Evolutionary conservation across 1,140 invertebrate genomes (phyloP).

Genomic region (Dinoponera quadriceps): DNA sequence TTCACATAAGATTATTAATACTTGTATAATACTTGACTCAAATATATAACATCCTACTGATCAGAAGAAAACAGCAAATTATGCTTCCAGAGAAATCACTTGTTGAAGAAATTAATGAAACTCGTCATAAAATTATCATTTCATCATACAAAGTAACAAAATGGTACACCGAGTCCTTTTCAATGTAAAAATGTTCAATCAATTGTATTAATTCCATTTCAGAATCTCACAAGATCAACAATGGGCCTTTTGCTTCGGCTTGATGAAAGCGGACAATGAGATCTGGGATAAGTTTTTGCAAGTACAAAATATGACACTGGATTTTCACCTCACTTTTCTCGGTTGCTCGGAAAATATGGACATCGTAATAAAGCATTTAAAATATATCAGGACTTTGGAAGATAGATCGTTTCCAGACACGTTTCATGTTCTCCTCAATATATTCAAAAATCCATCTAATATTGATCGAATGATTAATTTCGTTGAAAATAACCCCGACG

Average conservation of each 20-base stretch:
- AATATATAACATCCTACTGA: neutral
- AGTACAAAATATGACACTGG: neutral
- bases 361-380: slow-evolving; percentile 63
- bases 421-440: neutral
- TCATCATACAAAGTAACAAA: neutral
- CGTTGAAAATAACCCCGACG: slow-evolving; percentile 5
- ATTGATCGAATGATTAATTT: slow-evolving; percentile 13
- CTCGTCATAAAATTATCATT: neutral
- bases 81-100: neutral
- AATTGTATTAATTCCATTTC: neutral
- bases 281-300: slow-evolving; percentile 21
- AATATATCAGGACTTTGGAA: neutral
- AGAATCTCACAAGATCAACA: neutral
- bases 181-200: neutral
- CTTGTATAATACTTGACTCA: neutral
- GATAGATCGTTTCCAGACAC: neutral
- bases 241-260: slow-evolving; percentile 1
- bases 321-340: neutral
- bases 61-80: neutral
- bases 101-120: neutral
- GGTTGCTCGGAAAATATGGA: slow-evolving; percentile 65
- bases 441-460: neutral
- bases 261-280: slow-evolving; percentile 13
- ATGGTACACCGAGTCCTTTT: neutral
- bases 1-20: neutral